Evolutionary conservation across 1,140 invertebrate genomes (phyloP).

Genomic region (Metaphire vulgaris): DNA sequence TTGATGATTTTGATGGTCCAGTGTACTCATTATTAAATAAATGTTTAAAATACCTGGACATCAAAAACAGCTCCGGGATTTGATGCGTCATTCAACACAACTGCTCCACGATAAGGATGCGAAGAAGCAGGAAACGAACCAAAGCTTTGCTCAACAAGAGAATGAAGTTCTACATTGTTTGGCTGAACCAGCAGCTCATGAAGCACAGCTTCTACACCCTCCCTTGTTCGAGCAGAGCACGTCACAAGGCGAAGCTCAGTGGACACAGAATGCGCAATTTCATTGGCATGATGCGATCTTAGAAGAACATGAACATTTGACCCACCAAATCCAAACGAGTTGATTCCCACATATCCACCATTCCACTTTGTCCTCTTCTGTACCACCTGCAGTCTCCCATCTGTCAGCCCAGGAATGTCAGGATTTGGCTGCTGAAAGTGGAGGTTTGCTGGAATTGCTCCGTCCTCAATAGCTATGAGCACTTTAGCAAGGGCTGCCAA

Average conservation of each 20-base stretch:
- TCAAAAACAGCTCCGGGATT: neutral
- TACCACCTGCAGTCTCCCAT: conserved; percentile 81
- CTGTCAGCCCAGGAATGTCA: conserved; percentile 76
- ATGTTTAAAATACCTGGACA: too few species aligned
- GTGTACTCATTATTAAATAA: too few species aligned
- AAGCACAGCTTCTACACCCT: conserved; percentile 66
- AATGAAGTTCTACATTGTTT: conserved; percentile 67
- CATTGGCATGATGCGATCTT: conserved; percentile 36
- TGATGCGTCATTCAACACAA: conserved; percentile 57
- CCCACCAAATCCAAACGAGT: conserved; percentile 96
- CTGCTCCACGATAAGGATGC: conserved; percentile 70
- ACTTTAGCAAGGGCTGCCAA: conserved; percentile 54
- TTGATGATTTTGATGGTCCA: too few species aligned
- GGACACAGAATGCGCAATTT: conserved; percentile 48
- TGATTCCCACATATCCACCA: conserved; percentile 77
- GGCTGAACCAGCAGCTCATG: conserved; percentile 49
- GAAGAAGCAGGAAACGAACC: conserved; percentile 63
- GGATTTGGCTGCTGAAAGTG: conserved; percentile 79
- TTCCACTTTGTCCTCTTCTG: conserved; percentile 70
- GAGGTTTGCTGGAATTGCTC: conserved; percentile 79
- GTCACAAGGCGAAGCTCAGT: conserved; percentile 63
- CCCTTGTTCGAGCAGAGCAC: conserved; percentile 76
- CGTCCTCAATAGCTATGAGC: conserved; percentile 79
- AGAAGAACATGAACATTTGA: conserved; percentile 88
- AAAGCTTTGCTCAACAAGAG: conserved; percentile 65